Conservation (phyloP, 2,797 vertebrate species). For the Pygocentrus nattereri region DNA sequence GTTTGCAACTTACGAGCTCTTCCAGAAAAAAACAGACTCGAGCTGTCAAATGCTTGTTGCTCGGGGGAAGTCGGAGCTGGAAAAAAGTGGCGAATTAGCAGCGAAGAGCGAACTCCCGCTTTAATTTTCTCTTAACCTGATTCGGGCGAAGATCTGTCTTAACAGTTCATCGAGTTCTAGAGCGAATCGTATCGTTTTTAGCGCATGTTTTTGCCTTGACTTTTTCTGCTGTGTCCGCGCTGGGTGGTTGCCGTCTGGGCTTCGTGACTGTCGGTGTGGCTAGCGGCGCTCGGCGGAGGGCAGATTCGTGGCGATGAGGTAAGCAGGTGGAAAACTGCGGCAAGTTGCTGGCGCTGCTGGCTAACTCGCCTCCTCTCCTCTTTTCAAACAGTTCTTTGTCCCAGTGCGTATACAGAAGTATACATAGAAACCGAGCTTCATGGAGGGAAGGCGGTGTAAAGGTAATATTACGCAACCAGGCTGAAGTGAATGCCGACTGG, state of each 20-base stretch:
- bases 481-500: conserved; percentile 29
- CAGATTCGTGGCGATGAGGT: conserved; percentile 52
- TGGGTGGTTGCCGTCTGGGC: conserved; percentile 38
- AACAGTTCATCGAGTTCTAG: neutral
- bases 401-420: neutral
- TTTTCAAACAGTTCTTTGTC: neutral
- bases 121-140: no score
- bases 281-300: conserved; percentile 15
- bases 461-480: conserved; percentile 1
- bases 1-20: conserved; percentile 30
- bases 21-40: conserved; percentile 50
- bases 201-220: conserved; percentile 3
- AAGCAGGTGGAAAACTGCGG: conserved; percentile 39
- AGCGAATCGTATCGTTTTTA: neutral
- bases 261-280: conserved; percentile 50
- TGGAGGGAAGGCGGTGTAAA: neutral
- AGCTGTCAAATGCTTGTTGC: conserved; percentile 59
- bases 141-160: neutral
- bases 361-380: neutral
- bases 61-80: conserved; percentile 46
- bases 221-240: conserved; percentile 20
- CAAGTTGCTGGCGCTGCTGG: neutral
- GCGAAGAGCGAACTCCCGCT: neutral
- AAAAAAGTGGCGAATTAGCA: conserved; percentile 39
- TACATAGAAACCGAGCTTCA: neutral